phyloP scores from a whole-genome alignment of 2,888 invertebrate genomes.

The Hemicrepidius hirtus region DNA sequence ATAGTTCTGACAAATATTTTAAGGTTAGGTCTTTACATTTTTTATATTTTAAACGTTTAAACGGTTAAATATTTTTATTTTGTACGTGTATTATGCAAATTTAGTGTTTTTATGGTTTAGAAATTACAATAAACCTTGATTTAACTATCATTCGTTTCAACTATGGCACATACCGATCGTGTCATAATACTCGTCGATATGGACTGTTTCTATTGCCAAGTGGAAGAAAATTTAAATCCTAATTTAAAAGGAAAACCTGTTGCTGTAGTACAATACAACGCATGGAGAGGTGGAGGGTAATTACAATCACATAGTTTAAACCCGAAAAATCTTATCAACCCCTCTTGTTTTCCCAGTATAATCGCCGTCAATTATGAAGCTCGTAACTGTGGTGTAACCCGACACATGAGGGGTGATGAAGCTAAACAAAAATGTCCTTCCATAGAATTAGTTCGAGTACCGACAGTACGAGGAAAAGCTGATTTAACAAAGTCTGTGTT shows the following conservation, averaged over 20 bases:
- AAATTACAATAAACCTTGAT: neutral
- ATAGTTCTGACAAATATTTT: too few relatives aligned
- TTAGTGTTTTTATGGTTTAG: too few relatives aligned
- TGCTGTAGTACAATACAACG: slow-evolving; percentile 97
- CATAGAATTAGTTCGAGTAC: slow-evolving; percentile 88
- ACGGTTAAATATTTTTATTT: too few relatives aligned
- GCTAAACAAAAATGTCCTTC: slow-evolving; percentile 93
- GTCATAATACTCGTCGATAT: slow-evolving; percentile 95
- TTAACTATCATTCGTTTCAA: neutral
- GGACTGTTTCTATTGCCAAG: slow-evolving; percentile 99
- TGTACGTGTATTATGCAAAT: too few relatives aligned
- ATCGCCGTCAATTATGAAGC: slow-evolving; percentile 99
- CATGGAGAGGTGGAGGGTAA: slow-evolving; percentile 95
- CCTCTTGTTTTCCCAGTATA: slow-evolving; percentile 74
- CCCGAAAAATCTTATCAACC: too few relatives aligned
- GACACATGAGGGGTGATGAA: slow-evolving; percentile 93
- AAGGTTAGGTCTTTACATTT: too few relatives aligned
- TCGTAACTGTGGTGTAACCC: slow-evolving; percentile 89
- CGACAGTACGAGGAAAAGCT: slow-evolving; percentile 92
- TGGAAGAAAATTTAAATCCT: slow-evolving; percentile 94
- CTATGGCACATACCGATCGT: slow-evolving; percentile 72
- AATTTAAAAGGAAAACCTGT: slow-evolving; percentile 89
- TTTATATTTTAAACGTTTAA: too few relatives aligned
- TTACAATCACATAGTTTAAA: slow-evolving; percentile 50
- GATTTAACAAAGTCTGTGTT: slow-evolving; percentile 90